A percentile compares a stretch with the other conserved stretches of the same genome.
phyloP scores from a whole-genome alignment of 2,113 vertebrate species.

The Anoura caudifer region DNA sequence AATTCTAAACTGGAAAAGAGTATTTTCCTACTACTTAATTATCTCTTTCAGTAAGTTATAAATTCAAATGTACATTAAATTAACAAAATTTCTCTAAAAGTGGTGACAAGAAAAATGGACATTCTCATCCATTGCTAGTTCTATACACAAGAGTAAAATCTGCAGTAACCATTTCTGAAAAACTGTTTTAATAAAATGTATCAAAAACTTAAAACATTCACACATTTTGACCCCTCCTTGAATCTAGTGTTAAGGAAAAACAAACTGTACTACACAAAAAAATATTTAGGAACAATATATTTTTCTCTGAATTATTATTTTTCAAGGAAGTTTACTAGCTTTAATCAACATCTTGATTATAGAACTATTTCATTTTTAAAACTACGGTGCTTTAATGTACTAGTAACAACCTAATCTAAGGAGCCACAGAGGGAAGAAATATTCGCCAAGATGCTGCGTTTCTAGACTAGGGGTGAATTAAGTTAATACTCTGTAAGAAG shows the following conservation, averaged over 20 bases:
- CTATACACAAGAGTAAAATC: background rate
- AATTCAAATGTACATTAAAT: background rate
- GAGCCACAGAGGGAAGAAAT: background rate
- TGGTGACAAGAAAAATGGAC: background rate
- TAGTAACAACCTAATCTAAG: constrained; percentile 49
- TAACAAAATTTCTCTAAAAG: background rate
- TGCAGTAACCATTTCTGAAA: background rate
- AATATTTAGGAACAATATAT: background rate
- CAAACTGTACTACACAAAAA: background rate
- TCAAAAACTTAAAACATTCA: constrained; percentile 18
- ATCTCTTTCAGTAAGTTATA: background rate
- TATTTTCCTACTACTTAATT: background rate
- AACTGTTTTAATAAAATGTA: background rate
- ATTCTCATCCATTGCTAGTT: background rate
- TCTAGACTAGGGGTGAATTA: background rate
- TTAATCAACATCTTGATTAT: constrained; percentile 45
- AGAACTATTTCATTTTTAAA: constrained; percentile 51
- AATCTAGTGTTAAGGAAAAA: background rate
- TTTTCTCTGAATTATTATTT: background rate
- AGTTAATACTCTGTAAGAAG: constrained; percentile 35
- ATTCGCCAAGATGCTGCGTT: too few relatives aligned
- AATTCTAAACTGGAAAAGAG: background rate
- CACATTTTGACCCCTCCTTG: background rate
- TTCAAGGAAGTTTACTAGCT: constrained; percentile 33
- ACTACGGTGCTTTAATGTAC: constrained; percentile 42